Evolutionary conservation across 2,888 invertebrate genomes (phyloP).

Genomic region (Calliopum simillimum): DNA sequence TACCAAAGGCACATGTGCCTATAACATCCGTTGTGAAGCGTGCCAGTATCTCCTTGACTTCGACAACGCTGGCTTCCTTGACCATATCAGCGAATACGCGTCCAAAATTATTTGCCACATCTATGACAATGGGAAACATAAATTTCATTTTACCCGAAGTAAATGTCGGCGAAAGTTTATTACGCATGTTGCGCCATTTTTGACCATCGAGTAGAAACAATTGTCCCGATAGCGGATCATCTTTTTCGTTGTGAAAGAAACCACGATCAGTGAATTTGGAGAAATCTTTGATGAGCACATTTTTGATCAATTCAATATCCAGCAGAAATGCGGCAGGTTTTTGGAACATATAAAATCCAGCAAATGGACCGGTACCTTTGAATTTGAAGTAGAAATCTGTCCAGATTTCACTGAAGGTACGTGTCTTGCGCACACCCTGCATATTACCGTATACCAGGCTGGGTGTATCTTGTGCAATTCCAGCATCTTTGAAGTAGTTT

Average conservation of each 20-base stretch:
- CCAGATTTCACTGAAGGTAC: constrained; percentile 46
- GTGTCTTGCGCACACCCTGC: constrained; percentile 34
- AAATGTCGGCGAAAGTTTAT: constrained; percentile 61
- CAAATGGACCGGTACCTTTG: constrained; percentile 45
- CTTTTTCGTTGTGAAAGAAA: constrained; percentile 55
- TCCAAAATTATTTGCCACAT: constrained; percentile 49
- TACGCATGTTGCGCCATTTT: constrained; percentile 63
- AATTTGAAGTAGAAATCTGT: constrained; percentile 36
- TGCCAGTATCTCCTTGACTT: constrained; percentile 66
- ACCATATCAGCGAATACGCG: constrained; percentile 44
- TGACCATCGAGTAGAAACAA: constrained; percentile 63
- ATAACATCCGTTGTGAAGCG: constrained; percentile 70
- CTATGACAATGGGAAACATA: constrained; percentile 57
- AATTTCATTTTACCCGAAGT: constrained; percentile 62
- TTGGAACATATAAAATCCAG: constrained; percentile 57
- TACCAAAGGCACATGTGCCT: constrained; percentile 68
- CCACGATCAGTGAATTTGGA: constrained; percentile 60
- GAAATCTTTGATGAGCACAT: constrained; percentile 61
- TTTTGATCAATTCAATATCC: constrained; percentile 58
- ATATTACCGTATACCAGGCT: constrained; percentile 29
- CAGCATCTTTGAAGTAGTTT: neutral
- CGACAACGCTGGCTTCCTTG: constrained; percentile 56
- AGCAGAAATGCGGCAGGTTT: constrained; percentile 50
- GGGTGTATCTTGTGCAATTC: constrained; percentile 35
- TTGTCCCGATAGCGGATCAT: constrained; percentile 64